These are phyloP conservation scores for Phataginus tetradactyla DNA, from an alignment of 2,797 vertebrate species.

Conservation along the genomic window DNA sequence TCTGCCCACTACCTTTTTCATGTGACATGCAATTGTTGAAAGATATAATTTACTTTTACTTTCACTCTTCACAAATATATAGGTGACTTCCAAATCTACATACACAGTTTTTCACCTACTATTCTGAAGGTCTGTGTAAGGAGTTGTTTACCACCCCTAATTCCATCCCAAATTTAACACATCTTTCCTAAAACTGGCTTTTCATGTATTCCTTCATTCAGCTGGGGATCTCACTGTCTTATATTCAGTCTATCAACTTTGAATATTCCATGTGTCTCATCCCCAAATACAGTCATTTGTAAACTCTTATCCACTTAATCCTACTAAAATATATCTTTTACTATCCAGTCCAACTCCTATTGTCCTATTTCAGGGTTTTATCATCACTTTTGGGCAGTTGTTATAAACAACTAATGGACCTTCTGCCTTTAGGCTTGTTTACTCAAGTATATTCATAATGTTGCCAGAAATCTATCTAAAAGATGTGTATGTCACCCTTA, in stretches of 20 bases:
- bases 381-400: background rate
- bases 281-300: background rate
- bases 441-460: background rate
- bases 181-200: background rate
- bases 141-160: background rate
- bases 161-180: background rate
- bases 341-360: rapidly evolving
- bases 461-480: background rate
- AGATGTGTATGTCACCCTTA: background rate
- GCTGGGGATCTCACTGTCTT: background rate
- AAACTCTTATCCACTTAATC: background rate
- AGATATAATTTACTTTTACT: background rate
- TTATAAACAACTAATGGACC: background rate
- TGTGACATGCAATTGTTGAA: background rate
- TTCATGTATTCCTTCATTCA: background rate
- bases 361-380: background rate
- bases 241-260: background rate
- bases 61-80: background rate
- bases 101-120: background rate
- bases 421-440: background rate
- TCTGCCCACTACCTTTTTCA: background rate
- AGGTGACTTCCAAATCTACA: background rate
- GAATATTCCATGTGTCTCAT: background rate
- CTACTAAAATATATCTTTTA: background rate
- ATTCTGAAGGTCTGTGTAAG: background rate